Percentiles rank a stretch among this genome's conserved stretches.
phyloP scores from a whole-genome alignment of 2,797 vertebrate genomes.

The Myiotriccus ornatus region DNA sequence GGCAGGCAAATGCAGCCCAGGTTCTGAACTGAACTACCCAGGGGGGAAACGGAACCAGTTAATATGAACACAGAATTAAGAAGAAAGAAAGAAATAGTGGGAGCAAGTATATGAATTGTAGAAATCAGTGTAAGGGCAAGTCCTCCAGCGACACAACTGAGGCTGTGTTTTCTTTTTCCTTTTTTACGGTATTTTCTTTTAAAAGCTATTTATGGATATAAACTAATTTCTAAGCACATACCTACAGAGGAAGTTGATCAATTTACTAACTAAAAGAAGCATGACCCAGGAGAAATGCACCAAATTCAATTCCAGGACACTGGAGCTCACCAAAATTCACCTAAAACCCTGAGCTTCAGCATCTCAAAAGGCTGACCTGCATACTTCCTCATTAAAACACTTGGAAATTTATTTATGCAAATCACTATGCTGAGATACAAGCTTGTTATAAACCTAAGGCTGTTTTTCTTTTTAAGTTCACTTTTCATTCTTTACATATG shows the following conservation, averaged over 20 bases:
- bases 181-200: neutral
- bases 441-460: neutral
- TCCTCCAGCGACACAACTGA: neutral
- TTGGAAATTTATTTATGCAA: slow-evolving; percentile 11
- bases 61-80: neutral
- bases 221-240: neutral
- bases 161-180: neutral
- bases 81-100: neutral
- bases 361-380: neutral
- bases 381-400: neutral
- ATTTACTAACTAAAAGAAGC: neutral
- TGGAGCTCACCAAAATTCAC: neutral
- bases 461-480: neutral
- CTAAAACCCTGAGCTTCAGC: neutral
- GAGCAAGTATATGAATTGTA: neutral
- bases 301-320: neutral
- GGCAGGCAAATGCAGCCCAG: neutral
- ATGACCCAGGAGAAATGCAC: neutral
- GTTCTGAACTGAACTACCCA: neutral
- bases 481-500: neutral
- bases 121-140: neutral
- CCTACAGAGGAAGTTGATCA: neutral
- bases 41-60: neutral
- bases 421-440: neutral
- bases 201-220: neutral